Evolutionary conservation across 2,113 vertebrate species (phyloP).

Genomic region (Arvicanthis niloticus): DNA sequence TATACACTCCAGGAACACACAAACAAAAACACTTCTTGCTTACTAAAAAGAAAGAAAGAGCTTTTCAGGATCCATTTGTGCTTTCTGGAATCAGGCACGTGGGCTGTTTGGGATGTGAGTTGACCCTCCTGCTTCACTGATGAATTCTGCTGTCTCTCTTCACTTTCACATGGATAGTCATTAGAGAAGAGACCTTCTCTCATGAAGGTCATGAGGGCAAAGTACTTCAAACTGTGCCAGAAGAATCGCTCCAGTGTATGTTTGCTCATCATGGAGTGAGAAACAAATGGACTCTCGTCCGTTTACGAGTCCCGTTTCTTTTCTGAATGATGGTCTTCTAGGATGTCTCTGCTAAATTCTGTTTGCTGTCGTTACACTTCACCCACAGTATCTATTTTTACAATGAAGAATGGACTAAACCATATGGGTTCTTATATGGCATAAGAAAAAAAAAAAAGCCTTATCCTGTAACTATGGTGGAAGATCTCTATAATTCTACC

Average conservation of each 20-base stretch:
- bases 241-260: constrained; percentile 29
- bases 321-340: constrained; percentile 44
- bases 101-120: not conserved
- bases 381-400: not conserved
- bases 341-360: constrained; percentile 52
- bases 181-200: constrained; percentile 32
- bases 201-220: constrained; percentile 58
- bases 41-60: not conserved
- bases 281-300: constrained; percentile 50
- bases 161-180: not conserved
- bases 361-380: not conserved
- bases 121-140: constrained; percentile 31
- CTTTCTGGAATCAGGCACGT: not conserved
- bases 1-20: not conserved
- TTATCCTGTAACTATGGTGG: not conserved
- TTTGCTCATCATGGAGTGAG: constrained; percentile 13
- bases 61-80: not conserved
- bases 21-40: not conserved
- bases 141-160: constrained; percentile 35
- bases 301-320: constrained; percentile 51
- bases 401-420: constrained; percentile 35
- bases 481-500: not conserved
- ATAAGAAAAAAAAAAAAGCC: not conserved
- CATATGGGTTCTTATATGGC: not conserved
- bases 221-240: constrained; percentile 41